Percentiles rank a stretch among this genome's conserved stretches.
Evolutionary conservation across 2,888 invertebrate species (phyloP).

Genomic region (Parnassius smintheus): DNA sequence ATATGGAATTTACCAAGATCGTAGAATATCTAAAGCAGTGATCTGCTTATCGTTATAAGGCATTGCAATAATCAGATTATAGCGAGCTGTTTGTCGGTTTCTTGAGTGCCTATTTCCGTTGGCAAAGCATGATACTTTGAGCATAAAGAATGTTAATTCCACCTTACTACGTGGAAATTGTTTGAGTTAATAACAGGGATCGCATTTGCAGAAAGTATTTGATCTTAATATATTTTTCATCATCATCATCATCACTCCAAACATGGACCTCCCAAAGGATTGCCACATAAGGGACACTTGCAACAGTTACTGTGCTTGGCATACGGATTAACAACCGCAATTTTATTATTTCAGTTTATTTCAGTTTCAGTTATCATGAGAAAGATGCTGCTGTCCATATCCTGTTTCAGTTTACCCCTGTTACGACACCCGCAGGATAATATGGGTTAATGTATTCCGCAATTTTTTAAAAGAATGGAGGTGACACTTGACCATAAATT

Average conservation of each 20-base stretch:
- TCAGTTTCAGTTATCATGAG: no score
- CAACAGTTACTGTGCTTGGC: no score
- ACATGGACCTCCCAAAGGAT: not conserved
- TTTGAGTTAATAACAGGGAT: constrained; percentile 7
- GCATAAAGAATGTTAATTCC: constrained; percentile 4
- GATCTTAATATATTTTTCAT: not conserved
- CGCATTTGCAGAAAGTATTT: not conserved
- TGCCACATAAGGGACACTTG: not conserved
- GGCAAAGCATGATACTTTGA: constrained; percentile 9
- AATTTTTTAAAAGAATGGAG: no score
- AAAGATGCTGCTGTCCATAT: no score
- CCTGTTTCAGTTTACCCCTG: no score
- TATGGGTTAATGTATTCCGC: no score
- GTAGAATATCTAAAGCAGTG: constrained; percentile 16
- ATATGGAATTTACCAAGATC: not conserved
- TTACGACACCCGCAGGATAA: no score
- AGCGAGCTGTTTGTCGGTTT: constrained; percentile 14
- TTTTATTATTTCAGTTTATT: no score
- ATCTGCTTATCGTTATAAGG: constrained; percentile 14
- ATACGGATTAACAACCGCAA: no score
- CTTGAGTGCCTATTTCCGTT: constrained; percentile 20
- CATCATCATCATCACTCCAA: not conserved
- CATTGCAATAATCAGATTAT: constrained; percentile 24
- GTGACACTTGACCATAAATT: no score
- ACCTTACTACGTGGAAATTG: constrained; percentile 12